Percentiles rank a stretch among this genome's conserved stretches.
These are phyloP conservation scores for Plodia interpunctella DNA, from an alignment of 1,140 invertebrate species.

Conservation along the genomic window DNA sequence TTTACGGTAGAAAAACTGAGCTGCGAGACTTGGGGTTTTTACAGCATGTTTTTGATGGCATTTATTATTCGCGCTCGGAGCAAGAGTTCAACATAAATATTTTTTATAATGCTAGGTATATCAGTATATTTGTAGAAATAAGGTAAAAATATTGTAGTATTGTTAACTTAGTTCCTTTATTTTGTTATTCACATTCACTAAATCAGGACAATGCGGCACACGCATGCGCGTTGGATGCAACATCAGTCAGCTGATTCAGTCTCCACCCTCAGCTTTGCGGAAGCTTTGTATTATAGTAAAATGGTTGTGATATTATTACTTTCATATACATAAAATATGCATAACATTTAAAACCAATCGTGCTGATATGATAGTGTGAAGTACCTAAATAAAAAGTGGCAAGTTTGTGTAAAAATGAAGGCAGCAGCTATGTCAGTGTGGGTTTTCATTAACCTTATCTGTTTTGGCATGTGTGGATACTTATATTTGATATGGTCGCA, in stretches of 20 bases:
- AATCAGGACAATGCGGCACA: constrained; percentile 1
- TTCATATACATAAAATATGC: neutral
- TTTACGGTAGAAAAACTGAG: too few relatives aligned
- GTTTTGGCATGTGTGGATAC: constrained; percentile 84
- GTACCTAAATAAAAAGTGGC: too few relatives aligned
- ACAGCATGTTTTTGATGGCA: too few relatives aligned
- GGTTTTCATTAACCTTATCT: constrained; percentile 83
- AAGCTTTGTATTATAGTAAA: constrained; percentile 6
- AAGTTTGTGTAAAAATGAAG: constrained; percentile 76
- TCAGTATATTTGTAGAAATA: too few relatives aligned
- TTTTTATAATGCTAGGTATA: too few relatives aligned
- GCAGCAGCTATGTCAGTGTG: constrained; percentile 81
- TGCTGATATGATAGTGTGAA: neutral
- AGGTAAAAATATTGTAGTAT: too few relatives aligned
- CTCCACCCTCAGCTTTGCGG: constrained; percentile 34
- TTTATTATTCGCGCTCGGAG: too few relatives aligned
- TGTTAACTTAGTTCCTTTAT: neutral
- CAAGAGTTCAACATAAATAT: too few relatives aligned
- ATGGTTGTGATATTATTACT: constrained; percentile 23
- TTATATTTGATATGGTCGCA: constrained; percentile 84
- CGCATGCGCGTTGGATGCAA: constrained; percentile 18
- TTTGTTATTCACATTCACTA: neutral
- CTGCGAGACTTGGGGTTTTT: too few relatives aligned
- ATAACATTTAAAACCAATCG: too few relatives aligned
- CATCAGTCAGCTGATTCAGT: constrained; percentile 54